These are phyloP conservation scores for Condylostylus longicornis DNA, from an alignment of 1,140 invertebrate genomes.

Conservation along the genomic window DNA sequence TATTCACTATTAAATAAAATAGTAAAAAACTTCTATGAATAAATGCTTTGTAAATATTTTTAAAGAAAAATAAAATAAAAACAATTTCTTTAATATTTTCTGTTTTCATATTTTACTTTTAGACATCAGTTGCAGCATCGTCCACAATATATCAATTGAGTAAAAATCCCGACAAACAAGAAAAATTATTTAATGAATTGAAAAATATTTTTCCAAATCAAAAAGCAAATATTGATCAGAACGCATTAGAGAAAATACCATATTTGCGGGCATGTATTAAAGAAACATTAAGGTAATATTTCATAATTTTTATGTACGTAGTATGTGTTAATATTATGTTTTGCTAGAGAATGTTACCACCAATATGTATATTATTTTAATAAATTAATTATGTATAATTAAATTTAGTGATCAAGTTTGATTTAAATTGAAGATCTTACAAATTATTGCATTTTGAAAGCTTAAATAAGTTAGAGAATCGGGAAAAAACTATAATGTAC, in stretches of 20 bases:
- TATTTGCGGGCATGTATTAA: conserved; percentile 80
- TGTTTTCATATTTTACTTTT: background rate
- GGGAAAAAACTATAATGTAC: no score
- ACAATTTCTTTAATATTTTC: background rate
- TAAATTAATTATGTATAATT: background rate
- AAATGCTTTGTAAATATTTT: background rate
- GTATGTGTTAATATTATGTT: background rate
- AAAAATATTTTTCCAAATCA: conserved; percentile 38
- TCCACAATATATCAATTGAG: conserved; percentile 69
- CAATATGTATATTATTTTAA: no score
- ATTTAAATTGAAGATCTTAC: no score
- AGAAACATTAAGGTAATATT: conserved; percentile 63
- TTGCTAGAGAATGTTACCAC: no score
- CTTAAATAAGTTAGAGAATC: no score
- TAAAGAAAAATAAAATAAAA: no score
- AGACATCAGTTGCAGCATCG: conserved; percentile 66
- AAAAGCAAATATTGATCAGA: conserved; percentile 41
- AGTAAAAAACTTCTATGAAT: no score
- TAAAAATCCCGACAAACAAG: conserved; percentile 57
- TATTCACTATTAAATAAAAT: no score
- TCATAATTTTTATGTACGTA: no score
- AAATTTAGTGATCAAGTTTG: no score
- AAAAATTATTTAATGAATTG: conserved; percentile 55
- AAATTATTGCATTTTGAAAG: no score
- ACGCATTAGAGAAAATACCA: conserved; percentile 50